These are phyloP conservation scores for Cylas formicarius DNA, from an alignment of 1,140 invertebrate genomes.

Conservation along the genomic window DNA sequence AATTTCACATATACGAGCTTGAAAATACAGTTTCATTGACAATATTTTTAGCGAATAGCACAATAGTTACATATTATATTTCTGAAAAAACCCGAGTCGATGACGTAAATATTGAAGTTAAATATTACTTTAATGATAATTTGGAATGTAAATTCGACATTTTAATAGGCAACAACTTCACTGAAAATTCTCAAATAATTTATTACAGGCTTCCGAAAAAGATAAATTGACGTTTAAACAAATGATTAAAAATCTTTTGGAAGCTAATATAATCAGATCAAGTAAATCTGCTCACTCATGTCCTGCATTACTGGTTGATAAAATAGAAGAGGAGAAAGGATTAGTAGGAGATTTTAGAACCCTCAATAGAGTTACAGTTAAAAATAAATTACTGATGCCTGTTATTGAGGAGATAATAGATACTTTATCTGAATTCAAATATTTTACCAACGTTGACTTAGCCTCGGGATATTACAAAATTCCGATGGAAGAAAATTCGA, in stretches of 20 bases:
- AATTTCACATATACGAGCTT: not conserved
- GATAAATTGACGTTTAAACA: conserved; percentile 2
- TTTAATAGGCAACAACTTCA: conserved; percentile 4
- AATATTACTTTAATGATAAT: conserved; percentile 3
- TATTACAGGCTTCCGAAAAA: conserved; percentile 6
- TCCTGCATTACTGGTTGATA: conserved; percentile 11
- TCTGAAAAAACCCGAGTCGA: not conserved
- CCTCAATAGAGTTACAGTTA: conserved; percentile 27
- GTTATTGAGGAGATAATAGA: conserved; percentile 14
- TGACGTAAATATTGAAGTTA: not conserved
- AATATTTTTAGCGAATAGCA: not conserved
- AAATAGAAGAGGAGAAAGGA: conserved; percentile 5
- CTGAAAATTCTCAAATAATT: conserved; percentile 5
- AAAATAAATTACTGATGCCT: conserved; percentile 17
- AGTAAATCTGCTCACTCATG: conserved; percentile 8
- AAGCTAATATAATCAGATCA: conserved; percentile 6
- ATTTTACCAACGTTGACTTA: too few species aligned
- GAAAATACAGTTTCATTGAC: not conserved
- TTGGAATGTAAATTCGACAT: conserved; percentile 1
- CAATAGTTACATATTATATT: not conserved
- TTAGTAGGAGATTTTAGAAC: conserved; percentile 24
- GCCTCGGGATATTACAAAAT: too few species aligned
- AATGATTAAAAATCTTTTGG: conserved; percentile 17
- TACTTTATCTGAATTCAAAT: conserved; percentile 4
- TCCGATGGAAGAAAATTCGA: too few species aligned